phyloP scores from a whole-genome alignment of 2,888 invertebrate genomes.

The Dynastes maya region DNA sequence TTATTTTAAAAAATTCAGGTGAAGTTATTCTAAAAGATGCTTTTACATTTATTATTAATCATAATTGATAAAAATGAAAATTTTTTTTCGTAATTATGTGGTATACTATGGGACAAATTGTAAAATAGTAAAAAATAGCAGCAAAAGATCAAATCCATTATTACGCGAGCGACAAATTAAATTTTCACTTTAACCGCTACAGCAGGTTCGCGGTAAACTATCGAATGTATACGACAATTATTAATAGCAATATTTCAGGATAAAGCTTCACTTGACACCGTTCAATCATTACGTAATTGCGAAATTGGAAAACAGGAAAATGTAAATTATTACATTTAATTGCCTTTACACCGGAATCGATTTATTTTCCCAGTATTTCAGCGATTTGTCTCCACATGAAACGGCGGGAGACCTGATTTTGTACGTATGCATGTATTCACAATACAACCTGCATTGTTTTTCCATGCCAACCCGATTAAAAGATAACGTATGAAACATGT shows the following conservation, averaged over 20 bases:
- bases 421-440: slow-evolving; percentile 11
- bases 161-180: neutral
- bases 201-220: neutral
- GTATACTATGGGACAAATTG: too few species aligned
- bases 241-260: slow-evolving; percentile 11
- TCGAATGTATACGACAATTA: neutral
- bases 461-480: slow-evolving; percentile 41
- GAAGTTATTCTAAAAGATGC: too few species aligned
- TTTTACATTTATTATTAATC: too few species aligned
- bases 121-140: too few species aligned
- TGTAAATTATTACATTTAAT: slow-evolving; percentile 27
- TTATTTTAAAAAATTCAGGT: too few species aligned
- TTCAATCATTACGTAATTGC: slow-evolving; percentile 27
- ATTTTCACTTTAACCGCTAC: neutral
- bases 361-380: slow-evolving; percentile 28
- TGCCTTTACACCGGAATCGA: slow-evolving; percentile 17
- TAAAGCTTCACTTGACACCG: neutral
- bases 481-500: slow-evolving; percentile 34
- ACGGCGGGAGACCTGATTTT: neutral
- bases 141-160: too few species aligned
- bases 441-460: slow-evolving; percentile 16
- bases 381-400: slow-evolving; percentile 3
- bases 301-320: slow-evolving; percentile 2
- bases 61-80: too few species aligned
- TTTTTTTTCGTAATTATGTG: too few species aligned